Evolutionary conservation across 2,888 invertebrate species (phyloP).

Genomic region (Andrena camellia): DNA sequence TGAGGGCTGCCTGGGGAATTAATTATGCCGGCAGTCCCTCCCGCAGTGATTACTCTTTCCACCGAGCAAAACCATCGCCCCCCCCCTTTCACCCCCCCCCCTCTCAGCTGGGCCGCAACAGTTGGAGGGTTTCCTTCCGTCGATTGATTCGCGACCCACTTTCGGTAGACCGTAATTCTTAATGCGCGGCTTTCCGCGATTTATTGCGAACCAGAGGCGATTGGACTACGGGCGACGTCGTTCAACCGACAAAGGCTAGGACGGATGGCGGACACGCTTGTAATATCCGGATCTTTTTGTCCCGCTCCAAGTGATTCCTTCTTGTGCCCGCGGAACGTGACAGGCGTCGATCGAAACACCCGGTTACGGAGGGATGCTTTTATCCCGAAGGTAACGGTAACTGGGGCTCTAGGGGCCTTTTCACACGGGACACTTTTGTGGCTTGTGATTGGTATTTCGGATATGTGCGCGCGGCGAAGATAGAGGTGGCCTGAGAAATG

Average conservation of each 20-base stretch:
- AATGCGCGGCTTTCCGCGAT: constrained; percentile 55
- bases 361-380: too few relatives aligned
- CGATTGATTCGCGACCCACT: constrained; percentile 64
- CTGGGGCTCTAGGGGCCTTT: too few relatives aligned
- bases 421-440: too few relatives aligned
- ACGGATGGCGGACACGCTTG: constrained; percentile 17
- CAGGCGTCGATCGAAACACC: too few relatives aligned
- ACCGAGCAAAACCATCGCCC: constrained; percentile 4
- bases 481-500: too few relatives aligned
- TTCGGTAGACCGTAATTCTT: constrained; percentile 57
- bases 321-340: not conserved
- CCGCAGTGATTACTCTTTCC: constrained; percentile 47
- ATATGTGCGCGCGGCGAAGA: too few relatives aligned
- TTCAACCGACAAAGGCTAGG: constrained; percentile 1
- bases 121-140: constrained; percentile 48
- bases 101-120: constrained; percentile 30
- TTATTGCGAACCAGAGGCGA: constrained; percentile 49
- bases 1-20: constrained; percentile 33
- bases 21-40: constrained; percentile 48
- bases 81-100: too few relatives aligned
- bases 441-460: too few relatives aligned
- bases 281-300: constrained; percentile 42
- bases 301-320: constrained; percentile 6
- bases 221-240: not conserved
- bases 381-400: too few relatives aligned